Evolutionary conservation across 92 coral and sea anemone genomes (phyloP).

Genomic region (Porites evermanni): DNA sequence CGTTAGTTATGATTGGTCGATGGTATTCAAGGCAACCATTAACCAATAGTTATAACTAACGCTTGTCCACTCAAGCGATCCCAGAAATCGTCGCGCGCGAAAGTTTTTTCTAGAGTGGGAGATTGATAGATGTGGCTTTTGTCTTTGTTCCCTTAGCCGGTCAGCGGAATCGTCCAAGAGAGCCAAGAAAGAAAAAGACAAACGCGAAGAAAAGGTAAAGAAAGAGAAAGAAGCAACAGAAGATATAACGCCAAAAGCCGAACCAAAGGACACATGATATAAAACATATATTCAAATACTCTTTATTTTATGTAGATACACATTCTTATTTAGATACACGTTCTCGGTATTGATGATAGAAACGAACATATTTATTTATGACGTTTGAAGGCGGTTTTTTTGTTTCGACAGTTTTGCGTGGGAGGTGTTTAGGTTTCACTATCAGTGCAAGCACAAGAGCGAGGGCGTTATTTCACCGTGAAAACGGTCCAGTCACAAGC

Average conservation of each 20-base stretch:
- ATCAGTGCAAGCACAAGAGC: neutral
- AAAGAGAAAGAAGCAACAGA: constrained; percentile 55
- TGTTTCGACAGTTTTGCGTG: neutral
- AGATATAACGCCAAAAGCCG: constrained; percentile 25
- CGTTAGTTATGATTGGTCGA: no score
- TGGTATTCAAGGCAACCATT: no score
- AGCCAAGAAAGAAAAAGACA: constrained; percentile 81
- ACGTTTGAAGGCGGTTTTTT: neutral
- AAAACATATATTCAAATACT: neutral
- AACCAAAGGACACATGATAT: constrained; percentile 44
- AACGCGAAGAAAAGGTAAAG: constrained; percentile 68
- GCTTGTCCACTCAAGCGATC: no score
- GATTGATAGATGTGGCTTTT: neutral
- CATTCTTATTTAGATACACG: neutral
- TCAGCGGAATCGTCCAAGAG: constrained; percentile 81
- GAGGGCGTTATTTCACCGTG: neutral
- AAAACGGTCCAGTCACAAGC: no score
- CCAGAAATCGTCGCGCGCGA: no score
- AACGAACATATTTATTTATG: neutral
- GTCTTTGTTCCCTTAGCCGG: constrained; percentile 22
- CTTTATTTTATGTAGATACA: constrained; percentile 33
- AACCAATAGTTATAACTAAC: no score
- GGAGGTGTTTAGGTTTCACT: no score
- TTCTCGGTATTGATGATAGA: constrained; percentile 14
- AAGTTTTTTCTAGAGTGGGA: no score